These are phyloP conservation scores for Zhuqinia jingwanae DNA, from an alignment of 2,888 invertebrate genomes.

Conservation along the genomic window DNA sequence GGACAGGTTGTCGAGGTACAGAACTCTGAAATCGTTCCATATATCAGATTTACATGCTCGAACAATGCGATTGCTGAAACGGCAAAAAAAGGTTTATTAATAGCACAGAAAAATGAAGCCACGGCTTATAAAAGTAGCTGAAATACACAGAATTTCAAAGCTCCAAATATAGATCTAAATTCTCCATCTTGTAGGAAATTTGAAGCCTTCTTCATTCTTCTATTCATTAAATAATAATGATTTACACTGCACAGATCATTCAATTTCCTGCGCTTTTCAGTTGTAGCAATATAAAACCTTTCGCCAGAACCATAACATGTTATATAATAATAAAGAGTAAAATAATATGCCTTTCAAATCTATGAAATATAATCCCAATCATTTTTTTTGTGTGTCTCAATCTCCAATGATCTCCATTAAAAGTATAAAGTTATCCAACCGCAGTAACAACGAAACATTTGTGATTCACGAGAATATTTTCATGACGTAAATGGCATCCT, in stretches of 20 bases:
- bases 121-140: too few relatives aligned
- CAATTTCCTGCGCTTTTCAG: conserved; percentile 14
- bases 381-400: background rate
- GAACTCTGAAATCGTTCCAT: conserved; percentile 99
- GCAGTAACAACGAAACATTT: background rate
- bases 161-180: too few relatives aligned
- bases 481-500: conserved; percentile 20
- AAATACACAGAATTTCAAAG: too few relatives aligned
- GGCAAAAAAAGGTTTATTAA: conserved; percentile 50
- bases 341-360: too few relatives aligned
- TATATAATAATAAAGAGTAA: too few relatives aligned
- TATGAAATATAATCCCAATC: background rate
- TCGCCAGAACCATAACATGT: too few relatives aligned
- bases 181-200: too few relatives aligned
- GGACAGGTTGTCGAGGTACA: conserved; percentile 98
- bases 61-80: conserved; percentile 96
- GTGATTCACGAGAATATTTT: conserved; percentile 6
- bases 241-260: conserved; percentile 25
- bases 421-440: too few relatives aligned
- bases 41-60: conserved; percentile 99
- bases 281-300: too few relatives aligned
- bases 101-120: background rate
- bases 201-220: too few relatives aligned
- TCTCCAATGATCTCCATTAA: conserved; percentile 9
- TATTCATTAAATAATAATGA: background rate